These are phyloP conservation scores for Cichladusa arquata DNA, from an alignment of 2,113 vertebrate genomes.

Conservation along the genomic window DNA sequence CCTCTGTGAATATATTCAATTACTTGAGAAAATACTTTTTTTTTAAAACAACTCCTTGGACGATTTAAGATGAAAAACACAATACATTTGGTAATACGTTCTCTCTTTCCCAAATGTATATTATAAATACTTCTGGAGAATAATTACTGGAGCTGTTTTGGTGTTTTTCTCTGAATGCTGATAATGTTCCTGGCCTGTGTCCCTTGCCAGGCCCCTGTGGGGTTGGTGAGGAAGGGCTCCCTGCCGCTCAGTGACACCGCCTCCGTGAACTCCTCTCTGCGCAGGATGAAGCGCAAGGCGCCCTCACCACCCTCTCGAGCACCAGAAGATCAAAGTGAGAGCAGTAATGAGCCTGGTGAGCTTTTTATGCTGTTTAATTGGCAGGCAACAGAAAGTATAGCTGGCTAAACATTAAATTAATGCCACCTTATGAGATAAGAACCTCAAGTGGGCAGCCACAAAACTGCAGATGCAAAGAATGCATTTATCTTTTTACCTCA, in stretches of 20 bases:
- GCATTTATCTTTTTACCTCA: not conserved
- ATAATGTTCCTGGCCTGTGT: not conserved
- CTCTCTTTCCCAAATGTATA: not conserved
- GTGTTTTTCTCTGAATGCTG: not conserved
- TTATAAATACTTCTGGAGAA: not conserved
- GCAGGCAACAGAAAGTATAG: not conserved
- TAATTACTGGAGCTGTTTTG: not conserved
- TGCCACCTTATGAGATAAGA: not conserved
- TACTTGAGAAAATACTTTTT: not conserved
- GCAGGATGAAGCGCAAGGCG: conserved; percentile 90
- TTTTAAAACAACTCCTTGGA: not conserved
- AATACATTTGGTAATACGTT: not conserved
- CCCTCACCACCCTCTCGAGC: conserved; percentile 81
- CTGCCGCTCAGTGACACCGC: conserved; percentile 70
- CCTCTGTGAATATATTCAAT: not conserved
- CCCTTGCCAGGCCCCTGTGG: conserved; percentile 25
- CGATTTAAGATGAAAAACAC: not conserved
- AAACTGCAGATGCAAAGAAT: not conserved
- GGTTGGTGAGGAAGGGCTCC: conserved; percentile 68
- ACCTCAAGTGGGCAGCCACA: not conserved
- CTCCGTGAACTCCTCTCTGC: conserved; percentile 81
- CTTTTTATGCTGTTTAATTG: conserved; percentile 10
- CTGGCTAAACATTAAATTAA: conserved; percentile 16
- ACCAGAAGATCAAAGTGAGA: conserved; percentile 62
- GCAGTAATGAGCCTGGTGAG: conserved; percentile 63